phyloP scores from a whole-genome alignment of 2,888 invertebrate species.

The Acrobasis repandana region DNA sequence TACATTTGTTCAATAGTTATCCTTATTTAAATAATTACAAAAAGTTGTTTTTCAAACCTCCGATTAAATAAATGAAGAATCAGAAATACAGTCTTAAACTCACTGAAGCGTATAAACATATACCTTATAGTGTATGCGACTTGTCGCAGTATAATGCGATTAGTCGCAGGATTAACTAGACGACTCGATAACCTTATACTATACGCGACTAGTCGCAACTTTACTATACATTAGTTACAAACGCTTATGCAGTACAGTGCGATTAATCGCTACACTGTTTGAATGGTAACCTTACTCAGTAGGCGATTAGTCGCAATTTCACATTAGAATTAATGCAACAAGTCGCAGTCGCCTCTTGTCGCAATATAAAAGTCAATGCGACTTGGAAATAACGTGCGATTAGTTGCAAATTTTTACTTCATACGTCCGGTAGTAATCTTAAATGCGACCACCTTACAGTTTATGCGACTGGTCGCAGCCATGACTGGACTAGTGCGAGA shows the following conservation, averaged over 20 bases:
- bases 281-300: too few species aligned
- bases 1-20: not conserved
- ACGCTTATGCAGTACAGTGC: not conserved
- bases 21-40: not conserved
- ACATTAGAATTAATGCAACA: too few species aligned
- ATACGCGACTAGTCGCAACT: not conserved
- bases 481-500: conserved; percentile 17
- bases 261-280: not conserved
- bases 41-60: not conserved
- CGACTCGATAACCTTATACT: not conserved
- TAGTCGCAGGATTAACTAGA: not conserved
- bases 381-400: not conserved
- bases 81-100: conserved; percentile 6
- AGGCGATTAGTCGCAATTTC: too few species aligned
- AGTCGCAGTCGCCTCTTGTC: too few species aligned
- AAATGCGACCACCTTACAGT: not conserved
- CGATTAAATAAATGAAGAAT: not conserved
- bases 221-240: not conserved
- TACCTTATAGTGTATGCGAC: not conserved
- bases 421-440: not conserved
- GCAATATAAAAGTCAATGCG: not conserved
- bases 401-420: not conserved
- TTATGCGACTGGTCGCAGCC: conserved; percentile 2
- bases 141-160: not conserved
- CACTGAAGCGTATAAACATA: conserved; percentile 12